Conservation (phyloP, 1,140 invertebrate genomes). For the Parasteatoda tepidariorum region DNA sequence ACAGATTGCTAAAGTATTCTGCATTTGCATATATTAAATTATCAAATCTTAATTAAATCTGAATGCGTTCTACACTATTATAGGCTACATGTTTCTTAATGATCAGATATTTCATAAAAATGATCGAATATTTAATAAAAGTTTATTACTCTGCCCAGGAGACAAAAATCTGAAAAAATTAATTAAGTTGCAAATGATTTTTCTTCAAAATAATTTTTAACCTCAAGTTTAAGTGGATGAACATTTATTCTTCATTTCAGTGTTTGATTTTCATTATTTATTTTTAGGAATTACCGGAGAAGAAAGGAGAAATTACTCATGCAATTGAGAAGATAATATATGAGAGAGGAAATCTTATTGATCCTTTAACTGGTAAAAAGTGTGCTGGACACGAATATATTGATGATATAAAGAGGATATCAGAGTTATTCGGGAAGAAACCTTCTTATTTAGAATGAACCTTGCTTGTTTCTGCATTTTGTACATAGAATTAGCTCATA, state of each 20-base stretch:
- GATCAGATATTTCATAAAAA: too few species aligned
- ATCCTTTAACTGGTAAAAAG: conserved; percentile 63
- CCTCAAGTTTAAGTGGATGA: neutral
- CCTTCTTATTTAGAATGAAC: conserved; percentile 9
- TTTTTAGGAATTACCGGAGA: conserved; percentile 43
- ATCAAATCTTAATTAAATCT: too few species aligned
- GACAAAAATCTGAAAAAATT: neutral
- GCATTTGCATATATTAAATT: too few species aligned
- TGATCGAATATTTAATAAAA: too few species aligned
- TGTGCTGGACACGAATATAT: conserved; percentile 60
- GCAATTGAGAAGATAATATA: conserved; percentile 63
- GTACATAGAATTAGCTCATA: neutral
- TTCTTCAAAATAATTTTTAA: neutral
- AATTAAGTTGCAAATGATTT: neutral
- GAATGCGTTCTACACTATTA: too few species aligned
- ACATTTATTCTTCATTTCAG: too few species aligned
- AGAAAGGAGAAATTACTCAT: conserved; percentile 57
- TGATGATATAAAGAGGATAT: conserved; percentile 60
- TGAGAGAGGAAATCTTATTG: conserved; percentile 62
- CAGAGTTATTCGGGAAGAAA: conserved; percentile 44
- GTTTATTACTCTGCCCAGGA: too few species aligned
- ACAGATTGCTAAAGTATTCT: too few species aligned
- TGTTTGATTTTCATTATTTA: neutral
- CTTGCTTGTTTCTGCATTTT: neutral
- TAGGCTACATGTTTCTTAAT: too few species aligned